Conservation (phyloP, 2,888 invertebrate species). For the Nemotelus nigrinus region DNA sequence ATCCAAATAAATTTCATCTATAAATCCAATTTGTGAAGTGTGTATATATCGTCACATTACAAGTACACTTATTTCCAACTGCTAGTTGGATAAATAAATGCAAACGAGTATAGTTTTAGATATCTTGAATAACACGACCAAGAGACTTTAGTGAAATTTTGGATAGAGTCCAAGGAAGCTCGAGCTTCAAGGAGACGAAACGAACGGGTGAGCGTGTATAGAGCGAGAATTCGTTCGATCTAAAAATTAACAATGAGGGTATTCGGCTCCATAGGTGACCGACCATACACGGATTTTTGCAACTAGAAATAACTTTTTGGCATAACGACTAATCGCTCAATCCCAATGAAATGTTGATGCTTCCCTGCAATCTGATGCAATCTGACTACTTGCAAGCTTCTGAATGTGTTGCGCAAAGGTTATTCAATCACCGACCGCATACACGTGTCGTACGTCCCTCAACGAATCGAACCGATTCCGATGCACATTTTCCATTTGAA, state of each 20-base stretch:
- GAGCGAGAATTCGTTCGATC: too few relatives aligned
- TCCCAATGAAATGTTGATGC: not conserved
- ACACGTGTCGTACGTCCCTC: not conserved
- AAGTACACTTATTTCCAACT: too few relatives aligned
- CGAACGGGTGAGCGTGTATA: not conserved
- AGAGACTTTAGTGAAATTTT: not conserved
- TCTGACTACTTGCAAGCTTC: too few relatives aligned
- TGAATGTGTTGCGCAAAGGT: not conserved
- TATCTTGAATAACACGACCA: too few relatives aligned
- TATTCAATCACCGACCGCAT: not conserved
- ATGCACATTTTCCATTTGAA: not conserved
- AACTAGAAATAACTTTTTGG: conserved; percentile 38
- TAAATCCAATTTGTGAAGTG: not conserved
- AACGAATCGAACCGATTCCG: not conserved
- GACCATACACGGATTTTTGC: too few relatives aligned
- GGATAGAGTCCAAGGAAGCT: conserved; percentile 21
- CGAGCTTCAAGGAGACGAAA: conserved; percentile 20
- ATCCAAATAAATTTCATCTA: not conserved
- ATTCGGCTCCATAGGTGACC: too few relatives aligned
- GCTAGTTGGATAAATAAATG: too few relatives aligned
- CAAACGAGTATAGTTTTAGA: too few relatives aligned
- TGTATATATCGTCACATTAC: too few relatives aligned
- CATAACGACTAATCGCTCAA: conserved; percentile 17
- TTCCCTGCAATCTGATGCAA: too few relatives aligned
- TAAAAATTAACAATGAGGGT: too few relatives aligned